Conservation (phyloP, 2,888 invertebrate genomes). For the Phortica magna region DNA sequence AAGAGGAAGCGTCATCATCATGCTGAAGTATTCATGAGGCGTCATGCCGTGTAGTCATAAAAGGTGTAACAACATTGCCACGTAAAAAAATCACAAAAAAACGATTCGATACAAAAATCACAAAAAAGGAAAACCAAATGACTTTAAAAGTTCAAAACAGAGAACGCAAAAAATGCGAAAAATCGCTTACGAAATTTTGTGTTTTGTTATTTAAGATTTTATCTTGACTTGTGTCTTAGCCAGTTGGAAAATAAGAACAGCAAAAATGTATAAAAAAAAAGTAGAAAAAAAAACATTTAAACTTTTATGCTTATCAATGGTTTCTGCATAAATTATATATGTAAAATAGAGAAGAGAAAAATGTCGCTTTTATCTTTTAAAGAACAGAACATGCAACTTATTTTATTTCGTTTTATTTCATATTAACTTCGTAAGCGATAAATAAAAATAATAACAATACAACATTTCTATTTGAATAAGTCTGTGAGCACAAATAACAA, state of each 20-base stretch:
- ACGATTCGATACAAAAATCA: neutral
- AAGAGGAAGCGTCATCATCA: neutral
- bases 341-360: neutral
- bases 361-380: neutral
- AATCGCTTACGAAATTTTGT: constrained; percentile 22
- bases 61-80: constrained; percentile 19
- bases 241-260: neutral
- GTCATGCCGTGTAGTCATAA: constrained; percentile 1
- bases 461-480: too few relatives aligned
- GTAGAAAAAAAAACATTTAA: neutral
- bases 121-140: neutral
- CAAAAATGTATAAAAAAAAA: neutral
- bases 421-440: too few relatives aligned
- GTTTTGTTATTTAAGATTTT: neutral
- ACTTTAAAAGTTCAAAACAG: neutral
- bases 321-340: constrained; percentile 22
- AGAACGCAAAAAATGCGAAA: constrained; percentile 1
- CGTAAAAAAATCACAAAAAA: neutral
- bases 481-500: too few relatives aligned
- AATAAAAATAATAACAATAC: too few relatives aligned
- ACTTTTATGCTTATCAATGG: neutral
- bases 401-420: too few relatives aligned
- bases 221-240: neutral
- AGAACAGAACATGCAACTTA: neutral
- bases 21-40: constrained; percentile 24